Percentiles rank a stretch among this genome's conserved stretches.
These are phyloP conservation scores for Epistrophe eligans DNA, from an alignment of 2,888 invertebrate genomes.

Conservation along the genomic window DNA sequence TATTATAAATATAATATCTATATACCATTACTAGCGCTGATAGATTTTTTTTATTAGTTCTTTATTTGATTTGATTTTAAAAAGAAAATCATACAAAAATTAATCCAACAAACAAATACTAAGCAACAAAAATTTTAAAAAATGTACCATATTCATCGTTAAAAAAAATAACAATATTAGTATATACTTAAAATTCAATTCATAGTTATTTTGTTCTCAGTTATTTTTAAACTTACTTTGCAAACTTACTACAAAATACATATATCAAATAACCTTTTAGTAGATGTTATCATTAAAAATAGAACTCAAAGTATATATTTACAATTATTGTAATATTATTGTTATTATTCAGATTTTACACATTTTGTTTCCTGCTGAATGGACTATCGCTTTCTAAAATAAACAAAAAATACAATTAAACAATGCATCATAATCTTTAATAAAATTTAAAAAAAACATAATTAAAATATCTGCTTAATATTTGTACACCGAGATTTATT, in stretches of 20 bases:
- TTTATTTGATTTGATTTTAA: conserved; percentile 5
- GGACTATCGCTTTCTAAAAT: conserved; percentile 50
- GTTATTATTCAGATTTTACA: conserved; percentile 25
- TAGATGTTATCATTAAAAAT: conserved; percentile 32
- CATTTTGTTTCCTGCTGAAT: conserved; percentile 52
- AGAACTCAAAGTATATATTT: conserved; percentile 29
- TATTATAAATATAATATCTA: conserved; percentile 31
- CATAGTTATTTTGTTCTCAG: conserved; percentile 7
- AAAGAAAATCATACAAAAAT: conserved; percentile 4
- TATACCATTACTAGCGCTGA: conserved; percentile 55
- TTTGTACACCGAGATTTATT: conserved; percentile 69
- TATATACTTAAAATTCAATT: conserved; percentile 19
- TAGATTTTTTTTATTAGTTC: conserved; percentile 34
- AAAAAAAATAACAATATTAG: conserved; percentile 6
- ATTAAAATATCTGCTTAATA: conserved; percentile 52
- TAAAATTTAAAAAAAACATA: conserved; percentile 5
- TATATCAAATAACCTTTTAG: conserved; percentile 27
- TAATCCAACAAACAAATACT: background rate
- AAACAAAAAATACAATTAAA: conserved; percentile 21
- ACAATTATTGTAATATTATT: conserved; percentile 24
- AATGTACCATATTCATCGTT: conserved; percentile 14
- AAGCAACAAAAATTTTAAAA: background rate
- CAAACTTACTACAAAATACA: conserved; percentile 19
- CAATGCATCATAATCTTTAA: conserved; percentile 1
- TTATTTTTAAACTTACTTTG: conserved; percentile 35